Evolutionary conservation across 2,113 vertebrate species (phyloP), one percentile per base, ranked within the genome.

Genomic region (Apeltes quadracus): DNA sequence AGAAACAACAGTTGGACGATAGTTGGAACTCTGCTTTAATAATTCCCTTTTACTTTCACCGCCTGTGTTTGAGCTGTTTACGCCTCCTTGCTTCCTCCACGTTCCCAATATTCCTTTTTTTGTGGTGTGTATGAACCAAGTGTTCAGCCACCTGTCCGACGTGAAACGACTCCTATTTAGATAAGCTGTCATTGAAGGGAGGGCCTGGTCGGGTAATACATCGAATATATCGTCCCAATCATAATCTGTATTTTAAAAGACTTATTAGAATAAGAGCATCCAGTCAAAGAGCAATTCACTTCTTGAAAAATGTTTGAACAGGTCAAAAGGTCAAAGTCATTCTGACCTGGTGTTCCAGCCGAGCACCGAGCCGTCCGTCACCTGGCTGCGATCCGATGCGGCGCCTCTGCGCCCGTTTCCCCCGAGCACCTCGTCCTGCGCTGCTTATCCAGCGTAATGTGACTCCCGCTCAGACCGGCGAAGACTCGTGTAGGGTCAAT

Each of bases 361-460:
- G 18, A 16, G 18, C 18, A 34, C 7, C 38, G 55, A 36, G 29
- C 41, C n/a, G 63, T 62, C 34, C 61, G 38, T 53, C 57, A 48
- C 25, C n/a, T n/a, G n/a, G n/a, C n/a, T n/a, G n/a, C n/a, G 61
- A 82, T 76, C 43, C 20, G 11, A 51, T 58, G 13, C 38, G 65
- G 53, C 22, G 11, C 74, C 46, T 75, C 66, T 34, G 11, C 53
- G 59, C 63, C 59, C 50, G 36, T 81, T 75, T 65, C 54, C 67
- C 66, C 68, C 59, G 46, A 53, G 53, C 16, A 38, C 43, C 64
- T 50, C 58, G 41, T 16, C 64, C 56, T 54, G 61, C 25, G 43
- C 65, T 67, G 64, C 78, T 75, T 67, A 53, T 75, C 81, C 72
- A 72, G 44, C 27, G 50, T 66, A 70, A 78, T 63, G 71, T 69